Evolutionary conservation across 2,113 vertebrate species (phyloP).

Genomic region (Megatriorchis doriae): DNA sequence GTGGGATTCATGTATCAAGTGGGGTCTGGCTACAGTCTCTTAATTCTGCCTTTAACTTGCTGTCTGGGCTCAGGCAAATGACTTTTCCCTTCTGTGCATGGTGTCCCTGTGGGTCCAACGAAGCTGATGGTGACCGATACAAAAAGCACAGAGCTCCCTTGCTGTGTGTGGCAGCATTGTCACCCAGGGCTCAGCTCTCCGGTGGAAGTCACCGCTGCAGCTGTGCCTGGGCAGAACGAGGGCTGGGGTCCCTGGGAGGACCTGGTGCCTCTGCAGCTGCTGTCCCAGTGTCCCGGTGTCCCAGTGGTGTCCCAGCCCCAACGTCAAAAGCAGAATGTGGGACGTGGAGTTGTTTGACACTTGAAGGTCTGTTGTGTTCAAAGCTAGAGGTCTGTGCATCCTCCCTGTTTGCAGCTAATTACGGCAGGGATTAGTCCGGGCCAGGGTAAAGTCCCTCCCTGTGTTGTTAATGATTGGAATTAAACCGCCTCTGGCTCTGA

Average conservation of each 20-base stretch:
- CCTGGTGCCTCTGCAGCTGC: not conserved
- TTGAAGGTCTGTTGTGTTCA: not conserved
- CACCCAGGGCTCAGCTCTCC: accelerated
- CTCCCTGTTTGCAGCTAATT: not conserved
- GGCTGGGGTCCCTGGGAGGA: not conserved
- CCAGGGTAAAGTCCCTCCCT: not conserved
- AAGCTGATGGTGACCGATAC: not conserved
- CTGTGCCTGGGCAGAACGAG: accelerated
- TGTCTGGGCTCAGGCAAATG: not conserved
- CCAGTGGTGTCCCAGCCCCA: not conserved
- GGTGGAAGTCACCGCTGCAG: not conserved
- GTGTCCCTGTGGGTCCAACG: accelerated
- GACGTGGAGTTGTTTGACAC: not conserved
- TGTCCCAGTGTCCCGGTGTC: not conserved
- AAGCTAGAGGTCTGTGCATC: not conserved
- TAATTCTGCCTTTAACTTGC: not conserved
- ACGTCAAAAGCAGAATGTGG: not conserved
- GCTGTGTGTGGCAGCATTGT: accelerated
- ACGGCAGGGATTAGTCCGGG: not conserved
- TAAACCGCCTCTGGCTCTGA: not conserved
- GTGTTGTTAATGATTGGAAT: not conserved
- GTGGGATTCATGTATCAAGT: not conserved
- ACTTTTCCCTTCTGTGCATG: not conserved
- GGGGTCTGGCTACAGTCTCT: not conserved
- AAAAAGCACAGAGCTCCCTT: not conserved